A percentile compares a stretch with the other conserved stretches of the same genome.
Conservation (phyloP, 2,888 invertebrate species). For the Auanema sp. region DNA sequence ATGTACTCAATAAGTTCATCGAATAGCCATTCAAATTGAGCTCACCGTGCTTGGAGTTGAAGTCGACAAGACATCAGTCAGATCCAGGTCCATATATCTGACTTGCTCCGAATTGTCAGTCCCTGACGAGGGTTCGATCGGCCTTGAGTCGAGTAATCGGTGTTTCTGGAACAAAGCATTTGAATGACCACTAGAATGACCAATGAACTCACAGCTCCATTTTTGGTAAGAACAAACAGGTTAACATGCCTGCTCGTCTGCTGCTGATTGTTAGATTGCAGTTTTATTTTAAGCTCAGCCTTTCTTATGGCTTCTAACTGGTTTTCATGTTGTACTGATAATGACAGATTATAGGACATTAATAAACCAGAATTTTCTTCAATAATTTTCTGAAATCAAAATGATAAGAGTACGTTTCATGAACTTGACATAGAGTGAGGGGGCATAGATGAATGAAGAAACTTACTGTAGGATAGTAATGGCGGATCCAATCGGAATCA, state of each 20-base stretch:
- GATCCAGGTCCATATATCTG: slow-evolving; percentile 41
- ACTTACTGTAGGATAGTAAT: slow-evolving; percentile 46
- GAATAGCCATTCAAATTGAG: neutral
- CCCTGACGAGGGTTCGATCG: slow-evolving; percentile 24
- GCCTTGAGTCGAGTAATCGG: slow-evolving; percentile 22
- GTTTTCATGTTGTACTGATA: slow-evolving; percentile 26
- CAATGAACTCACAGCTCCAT: too few species aligned
- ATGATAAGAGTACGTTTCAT: too few species aligned
- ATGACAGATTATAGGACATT: slow-evolving; percentile 44
- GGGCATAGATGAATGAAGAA: too few species aligned
- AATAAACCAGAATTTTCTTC: slow-evolving; percentile 39
- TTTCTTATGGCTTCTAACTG: slow-evolving; percentile 21
- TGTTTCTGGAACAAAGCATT: slow-evolving; percentile 11
- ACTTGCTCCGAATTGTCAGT: neutral
- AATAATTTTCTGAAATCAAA: slow-evolving; percentile 34
- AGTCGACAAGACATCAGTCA: slow-evolving; percentile 27
- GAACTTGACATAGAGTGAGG: too few species aligned
- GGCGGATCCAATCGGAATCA: slow-evolving; percentile 46
- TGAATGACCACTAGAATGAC: neutral
- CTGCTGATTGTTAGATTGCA: neutral
- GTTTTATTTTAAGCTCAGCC: slow-evolving; percentile 24
- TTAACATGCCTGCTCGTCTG: neutral
- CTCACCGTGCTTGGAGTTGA: slow-evolving; percentile 8
- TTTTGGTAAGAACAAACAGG: neutral
- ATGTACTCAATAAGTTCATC: slow-evolving; percentile 3